Evolutionary conservation across 2,797 vertebrate species (phyloP).

Genomic region (Tympanoctomys barrerae): DNA sequence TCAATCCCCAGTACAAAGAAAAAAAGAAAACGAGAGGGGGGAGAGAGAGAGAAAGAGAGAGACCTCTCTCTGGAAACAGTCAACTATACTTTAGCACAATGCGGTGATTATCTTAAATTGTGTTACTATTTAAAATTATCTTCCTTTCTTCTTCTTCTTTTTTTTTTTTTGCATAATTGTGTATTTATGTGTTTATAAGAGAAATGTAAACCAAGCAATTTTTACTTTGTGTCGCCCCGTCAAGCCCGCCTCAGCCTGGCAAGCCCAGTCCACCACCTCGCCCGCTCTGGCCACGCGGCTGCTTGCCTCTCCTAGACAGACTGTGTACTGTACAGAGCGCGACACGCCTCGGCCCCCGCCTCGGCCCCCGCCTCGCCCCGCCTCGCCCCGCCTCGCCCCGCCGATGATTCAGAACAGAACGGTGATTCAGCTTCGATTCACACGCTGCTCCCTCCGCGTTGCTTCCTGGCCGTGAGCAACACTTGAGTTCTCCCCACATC

Average conservation of each 20-base stretch:
- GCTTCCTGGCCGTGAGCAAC: background rate
- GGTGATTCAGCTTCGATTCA: slow-evolving; percentile 34
- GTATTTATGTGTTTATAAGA: background rate
- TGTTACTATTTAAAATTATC: too few relatives aligned
- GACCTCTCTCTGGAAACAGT: too few relatives aligned
- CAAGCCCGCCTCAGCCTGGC: background rate
- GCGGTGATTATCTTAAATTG: too few relatives aligned
- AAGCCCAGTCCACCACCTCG: background rate
- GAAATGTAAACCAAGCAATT: background rate
- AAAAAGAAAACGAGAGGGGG: too few relatives aligned
- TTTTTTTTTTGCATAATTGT: background rate
- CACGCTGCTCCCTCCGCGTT: background rate
- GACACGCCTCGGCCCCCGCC: background rate
- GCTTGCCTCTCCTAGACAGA: slow-evolving; percentile 1
- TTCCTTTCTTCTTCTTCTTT: too few relatives aligned
- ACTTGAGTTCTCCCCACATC: background rate
- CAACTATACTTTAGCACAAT: too few relatives aligned
- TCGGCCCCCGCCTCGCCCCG: too few relatives aligned
- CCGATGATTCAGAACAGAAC: slow-evolving; percentile 60
- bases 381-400: background rate
- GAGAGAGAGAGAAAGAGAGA: too few relatives aligned
- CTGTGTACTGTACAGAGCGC: background rate
- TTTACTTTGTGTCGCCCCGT: background rate
- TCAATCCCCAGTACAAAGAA: too few relatives aligned
- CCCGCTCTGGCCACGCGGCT: background rate